Evolutionary conservation across 1,140 invertebrate genomes (phyloP), one percentile per base, ranked within the genome.

Genomic region (Andricus grossulariae): DNA sequence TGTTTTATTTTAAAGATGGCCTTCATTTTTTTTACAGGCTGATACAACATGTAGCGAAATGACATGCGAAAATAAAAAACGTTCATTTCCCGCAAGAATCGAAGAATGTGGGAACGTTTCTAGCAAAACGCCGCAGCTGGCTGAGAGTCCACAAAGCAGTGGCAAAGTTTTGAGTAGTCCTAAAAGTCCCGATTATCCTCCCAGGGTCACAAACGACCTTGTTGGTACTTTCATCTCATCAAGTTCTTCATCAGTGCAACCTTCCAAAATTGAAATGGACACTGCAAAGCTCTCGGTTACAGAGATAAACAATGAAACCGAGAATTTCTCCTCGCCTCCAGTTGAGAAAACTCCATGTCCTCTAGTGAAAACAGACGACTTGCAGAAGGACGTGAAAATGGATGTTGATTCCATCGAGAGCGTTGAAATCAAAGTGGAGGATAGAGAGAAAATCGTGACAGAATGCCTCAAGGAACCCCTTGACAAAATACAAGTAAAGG

Each of bases 121-220:
- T 11, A 89, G 85, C 66, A 88, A 87, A n/a, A 90, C 83, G 12
- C 88, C 89, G 0, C 85, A 86, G 72, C 71, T 90, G 12, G 90
- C 87, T 3, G 88, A 91, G 57, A 90, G 89, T 19, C 88, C 88
- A 0, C 87, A 90, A 71, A 88, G 87, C 51, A 86, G 79, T 60
- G 88, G 87, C 0, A 85, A 87, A 72, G 81, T 88, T 19, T 76
- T 86, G 10, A 81, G 74, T 8, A 91, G 90, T 79, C 89, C 90
- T 32, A 86, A 85, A 71, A 91, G 90, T 84, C 89, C 89, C 6
- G 90, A 91, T 71, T 91, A 89, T 81, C 90, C 88, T 18, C 86
- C 90, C 7, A 77, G 84, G 73, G 87, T 89, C 10, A 87, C 89
- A 8, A 79, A 75, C 2, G 80, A 83, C 19, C 50, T 75, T 19